These are phyloP conservation scores for Zootermopsis nevadensis DNA, from an alignment of 2,888 invertebrate genomes.

Conservation along the genomic window DNA sequence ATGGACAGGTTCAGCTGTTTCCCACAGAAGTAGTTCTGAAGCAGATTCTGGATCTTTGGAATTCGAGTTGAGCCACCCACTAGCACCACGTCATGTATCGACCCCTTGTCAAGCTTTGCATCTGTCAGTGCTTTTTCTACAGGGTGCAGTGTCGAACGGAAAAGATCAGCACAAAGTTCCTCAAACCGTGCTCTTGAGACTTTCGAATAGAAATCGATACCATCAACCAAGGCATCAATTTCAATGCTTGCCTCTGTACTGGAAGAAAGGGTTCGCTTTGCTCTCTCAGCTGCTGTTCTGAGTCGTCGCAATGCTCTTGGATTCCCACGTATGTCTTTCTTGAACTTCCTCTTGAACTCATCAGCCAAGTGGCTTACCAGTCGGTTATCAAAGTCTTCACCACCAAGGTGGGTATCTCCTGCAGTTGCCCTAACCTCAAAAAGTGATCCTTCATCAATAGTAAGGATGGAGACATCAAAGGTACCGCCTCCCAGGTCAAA, in stretches of 20 bases:
- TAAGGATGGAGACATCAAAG: constrained; percentile 70
- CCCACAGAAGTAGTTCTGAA: constrained; percentile 79
- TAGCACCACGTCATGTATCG: constrained; percentile 82
- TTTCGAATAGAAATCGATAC: constrained; percentile 78
- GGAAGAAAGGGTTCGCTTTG: constrained; percentile 81
- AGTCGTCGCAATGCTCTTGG: constrained; percentile 73
- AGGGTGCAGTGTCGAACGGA: constrained; percentile 78
- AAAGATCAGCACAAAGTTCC: constrained; percentile 78
- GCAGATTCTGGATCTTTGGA: constrained; percentile 79
- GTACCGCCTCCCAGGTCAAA: constrained; percentile 71
- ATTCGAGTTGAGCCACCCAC: constrained; percentile 86
- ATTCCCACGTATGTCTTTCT: constrained; percentile 69
- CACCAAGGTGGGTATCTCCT: constrained; percentile 84
- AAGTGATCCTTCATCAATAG: constrained; percentile 69
- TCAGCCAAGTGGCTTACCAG: constrained; percentile 82
- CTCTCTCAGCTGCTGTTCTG: constrained; percentile 81
- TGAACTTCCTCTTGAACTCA: constrained; percentile 81
- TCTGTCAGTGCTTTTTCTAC: constrained; percentile 83
- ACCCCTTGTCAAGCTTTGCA: constrained; percentile 80
- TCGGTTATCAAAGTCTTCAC: constrained; percentile 84
- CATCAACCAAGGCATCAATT: constrained; percentile 80
- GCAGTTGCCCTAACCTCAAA: constrained; percentile 86
- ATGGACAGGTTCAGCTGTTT: constrained; percentile 76
- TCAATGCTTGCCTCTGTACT: constrained; percentile 81
- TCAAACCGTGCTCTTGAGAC: constrained; percentile 82